Evolutionary conservation across 2,797 vertebrate genomes (phyloP), one percentile per base, ranked within the genome.

Genomic region (Leptodactylus fallax): DNA sequence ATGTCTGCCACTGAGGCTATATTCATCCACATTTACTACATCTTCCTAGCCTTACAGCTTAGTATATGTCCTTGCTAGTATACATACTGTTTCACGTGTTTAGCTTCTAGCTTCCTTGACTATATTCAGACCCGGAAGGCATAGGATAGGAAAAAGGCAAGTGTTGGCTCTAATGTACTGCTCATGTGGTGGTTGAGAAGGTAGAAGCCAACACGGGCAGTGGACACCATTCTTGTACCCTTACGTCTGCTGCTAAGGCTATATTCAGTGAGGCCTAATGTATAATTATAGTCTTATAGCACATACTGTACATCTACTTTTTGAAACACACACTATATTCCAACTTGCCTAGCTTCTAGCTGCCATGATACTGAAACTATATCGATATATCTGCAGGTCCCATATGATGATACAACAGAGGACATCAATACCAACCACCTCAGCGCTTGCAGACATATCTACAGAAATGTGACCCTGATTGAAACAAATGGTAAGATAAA

Each of bases 401-500:
- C 10, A 36, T 7, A 9, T 72, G 25, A 71, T 10, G 0, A 36
- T 55, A 56, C 11, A 67, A 71, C 19, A 53, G 56, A 16, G 45
- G 51, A 72, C 53, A 10, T 71, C 65, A 55, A 12, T 45, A 83
- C 67, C 67, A 36, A 58, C 67, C 67, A 83, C 27, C 19, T 83
- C 25, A 16, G 17, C 56, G 67, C 53, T 67, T 23, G 53, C 55
- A 56, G 53, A 25, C 10, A 47, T 19, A 25, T 45, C 60, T 74
- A 72, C 51, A 21, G 60, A 47, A 74, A 60, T 27, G 47, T 72
- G 82, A 81, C 55, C 17, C 69, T 74, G 27, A 72, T 84, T 74
- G 55, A 58, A 84, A 47, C 69, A 72, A 84, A 84, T 60, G 27
- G 12, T n/a, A 47, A 74, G 5, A 74, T 56, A 84, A 83, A 60